These are phyloP conservation scores for Atrichornis clamosus DNA, from an alignment of 2,113 vertebrate genomes.

Conservation along the genomic window DNA sequence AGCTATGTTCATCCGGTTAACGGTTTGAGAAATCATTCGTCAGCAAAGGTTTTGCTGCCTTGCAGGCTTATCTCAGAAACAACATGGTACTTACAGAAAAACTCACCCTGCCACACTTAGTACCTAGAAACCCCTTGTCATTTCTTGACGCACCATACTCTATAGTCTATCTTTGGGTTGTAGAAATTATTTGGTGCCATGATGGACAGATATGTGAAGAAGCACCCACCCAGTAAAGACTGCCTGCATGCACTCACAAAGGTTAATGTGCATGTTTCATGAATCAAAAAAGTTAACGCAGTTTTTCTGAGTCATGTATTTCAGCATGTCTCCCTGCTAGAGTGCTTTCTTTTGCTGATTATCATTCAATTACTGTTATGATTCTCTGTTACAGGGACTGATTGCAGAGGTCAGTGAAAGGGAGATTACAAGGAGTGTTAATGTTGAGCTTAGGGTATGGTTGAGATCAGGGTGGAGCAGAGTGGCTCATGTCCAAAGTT, in stretches of 20 bases:
- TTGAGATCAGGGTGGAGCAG: background rate
- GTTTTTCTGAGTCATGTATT: background rate
- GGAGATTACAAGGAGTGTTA: background rate
- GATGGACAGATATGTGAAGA: background rate
- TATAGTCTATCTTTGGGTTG: background rate
- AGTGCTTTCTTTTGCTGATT: background rate
- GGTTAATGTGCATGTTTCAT: background rate
- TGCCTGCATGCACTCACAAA: background rate
- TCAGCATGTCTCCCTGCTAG: background rate
- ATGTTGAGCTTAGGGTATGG: background rate
- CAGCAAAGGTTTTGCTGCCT: conserved; percentile 59
- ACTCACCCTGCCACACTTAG: background rate
- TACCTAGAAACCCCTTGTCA: background rate
- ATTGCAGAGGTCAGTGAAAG: conserved; percentile 30
- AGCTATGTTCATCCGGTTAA: conserved; percentile 43
- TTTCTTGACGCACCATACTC: background rate
- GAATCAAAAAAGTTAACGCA: background rate
- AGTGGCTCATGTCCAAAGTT: background rate
- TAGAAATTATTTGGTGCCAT: background rate
- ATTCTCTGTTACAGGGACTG: background rate
- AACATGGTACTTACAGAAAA: background rate
- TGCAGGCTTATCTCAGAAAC: conserved; percentile 37
- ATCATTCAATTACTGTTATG: conserved; percentile 8
- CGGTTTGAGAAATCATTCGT: conserved; percentile 50
- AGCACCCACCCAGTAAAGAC: background rate